Conservation (phyloP, 2,888 invertebrate genomes). For the Drosophila tanythrix region DNA sequence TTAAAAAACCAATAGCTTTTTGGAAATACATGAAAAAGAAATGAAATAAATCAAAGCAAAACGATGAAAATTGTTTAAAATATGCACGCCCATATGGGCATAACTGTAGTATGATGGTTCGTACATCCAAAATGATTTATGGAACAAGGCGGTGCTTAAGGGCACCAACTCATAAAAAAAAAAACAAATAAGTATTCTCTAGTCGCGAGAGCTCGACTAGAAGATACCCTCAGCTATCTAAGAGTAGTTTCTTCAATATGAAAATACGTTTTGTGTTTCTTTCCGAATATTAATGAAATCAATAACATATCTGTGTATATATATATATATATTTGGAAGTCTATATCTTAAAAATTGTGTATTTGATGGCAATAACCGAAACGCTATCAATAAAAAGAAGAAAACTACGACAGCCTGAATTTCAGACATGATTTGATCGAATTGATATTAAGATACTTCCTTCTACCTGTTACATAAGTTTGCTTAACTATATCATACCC, state of each 20-base stretch:
- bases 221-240: background rate
- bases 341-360: background rate
- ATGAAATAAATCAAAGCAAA: slow-evolving; percentile 51
- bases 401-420: no score
- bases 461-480: background rate
- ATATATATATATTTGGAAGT: background rate
- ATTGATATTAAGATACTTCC: background rate
- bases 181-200: slow-evolving; percentile 1
- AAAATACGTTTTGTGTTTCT: background rate
- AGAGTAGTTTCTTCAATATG: background rate
- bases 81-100: slow-evolving; percentile 53
- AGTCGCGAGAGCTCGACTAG: background rate
- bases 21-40: slow-evolving; percentile 18
- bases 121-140: slow-evolving; percentile 54
- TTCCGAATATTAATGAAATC: background rate
- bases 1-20: slow-evolving; percentile 3
- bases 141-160: slow-evolving; percentile 46
- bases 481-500: background rate
- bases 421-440: background rate
- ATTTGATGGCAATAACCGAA: background rate
- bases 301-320: background rate
- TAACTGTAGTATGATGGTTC: slow-evolving; percentile 21
- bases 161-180: slow-evolving; percentile 29
- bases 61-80: slow-evolving; percentile 58
- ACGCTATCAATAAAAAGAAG: background rate